Evolutionary conservation across 2,888 invertebrate species (phyloP).

Genomic region (Zygothrica quintamaculata): DNA sequence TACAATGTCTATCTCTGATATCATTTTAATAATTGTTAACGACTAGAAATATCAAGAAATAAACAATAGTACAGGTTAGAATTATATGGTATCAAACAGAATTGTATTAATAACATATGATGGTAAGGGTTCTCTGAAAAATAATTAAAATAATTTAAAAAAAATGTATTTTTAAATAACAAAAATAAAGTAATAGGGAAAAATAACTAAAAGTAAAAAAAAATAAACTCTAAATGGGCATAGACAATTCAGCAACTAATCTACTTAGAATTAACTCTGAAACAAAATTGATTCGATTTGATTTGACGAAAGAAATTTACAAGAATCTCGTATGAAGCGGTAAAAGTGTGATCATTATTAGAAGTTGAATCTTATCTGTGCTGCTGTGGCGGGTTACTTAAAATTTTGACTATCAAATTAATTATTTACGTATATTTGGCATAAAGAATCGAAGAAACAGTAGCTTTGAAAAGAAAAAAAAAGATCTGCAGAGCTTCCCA

Average conservation of each 20-base stretch:
- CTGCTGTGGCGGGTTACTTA: conserved; percentile 41
- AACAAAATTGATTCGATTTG: conserved; percentile 69
- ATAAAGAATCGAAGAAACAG: conserved; percentile 54
- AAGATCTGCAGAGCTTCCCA: conserved; percentile 40
- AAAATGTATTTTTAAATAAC: no score
- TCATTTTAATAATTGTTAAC: conserved; percentile 2
- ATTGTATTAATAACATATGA: no score
- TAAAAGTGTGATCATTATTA: conserved; percentile 10
- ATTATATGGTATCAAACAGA: conserved; percentile 6
- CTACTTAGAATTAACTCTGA: conserved; percentile 44
- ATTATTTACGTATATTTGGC: conserved; percentile 9
- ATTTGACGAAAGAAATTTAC: conserved; percentile 69
- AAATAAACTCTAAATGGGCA: conserved; percentile 31
- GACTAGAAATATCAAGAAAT: conserved; percentile 5
- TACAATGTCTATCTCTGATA: no score
- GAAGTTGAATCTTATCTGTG: conserved; percentile 54
- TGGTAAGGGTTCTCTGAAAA: no score
- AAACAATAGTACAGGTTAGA: not conserved
- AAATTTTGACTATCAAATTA: conserved; percentile 50
- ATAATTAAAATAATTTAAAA: no score
- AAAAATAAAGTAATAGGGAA: no score
- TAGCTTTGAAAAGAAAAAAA: conserved; percentile 74
- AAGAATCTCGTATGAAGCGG: conserved; percentile 19
- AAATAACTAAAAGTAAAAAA: conserved; percentile 43
- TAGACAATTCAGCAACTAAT: conserved; percentile 35